These are phyloP conservation scores for Alouatta palliata DNA, from an alignment of 2,113 vertebrate genomes.

Conservation along the genomic window DNA sequence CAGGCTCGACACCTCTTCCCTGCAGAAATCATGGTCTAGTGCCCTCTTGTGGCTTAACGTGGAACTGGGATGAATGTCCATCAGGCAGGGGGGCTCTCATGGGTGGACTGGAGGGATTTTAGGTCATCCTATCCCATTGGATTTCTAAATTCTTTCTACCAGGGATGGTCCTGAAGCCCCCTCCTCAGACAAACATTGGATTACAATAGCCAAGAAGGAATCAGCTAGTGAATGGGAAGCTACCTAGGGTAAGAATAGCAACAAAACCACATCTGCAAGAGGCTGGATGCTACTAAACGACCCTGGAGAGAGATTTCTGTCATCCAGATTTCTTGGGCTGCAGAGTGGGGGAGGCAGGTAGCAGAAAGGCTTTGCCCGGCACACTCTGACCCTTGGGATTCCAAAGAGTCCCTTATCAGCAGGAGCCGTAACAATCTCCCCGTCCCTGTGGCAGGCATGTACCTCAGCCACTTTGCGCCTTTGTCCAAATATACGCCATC, in stretches of 20 bases:
- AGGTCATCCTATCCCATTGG: not conserved
- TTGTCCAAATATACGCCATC: not conserved
- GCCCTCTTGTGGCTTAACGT: constrained; percentile 63
- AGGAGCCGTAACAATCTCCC: not conserved
- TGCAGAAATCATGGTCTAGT: constrained; percentile 65
- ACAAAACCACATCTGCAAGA: not conserved
- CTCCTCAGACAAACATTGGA: not conserved
- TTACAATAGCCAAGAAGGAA: not conserved
- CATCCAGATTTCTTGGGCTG: not conserved
- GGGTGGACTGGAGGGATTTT: fast-evolving
- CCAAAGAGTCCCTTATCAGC: not conserved
- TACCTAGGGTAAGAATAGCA: fast-evolving
- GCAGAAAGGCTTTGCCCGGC: not conserved
- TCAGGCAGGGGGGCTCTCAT: not conserved
- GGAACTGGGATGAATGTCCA: not conserved
- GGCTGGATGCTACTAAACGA: not conserved
- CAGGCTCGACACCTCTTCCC: not conserved
- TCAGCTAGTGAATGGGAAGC: not conserved
- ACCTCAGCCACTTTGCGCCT: not conserved
- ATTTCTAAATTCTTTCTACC: not conserved
- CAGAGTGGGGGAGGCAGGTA: not conserved
- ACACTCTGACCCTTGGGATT: not conserved
- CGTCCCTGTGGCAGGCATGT: not conserved
- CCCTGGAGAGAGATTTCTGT: not conserved
- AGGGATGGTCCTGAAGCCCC: not conserved